These are phyloP conservation scores for Bruchidius siliquastri DNA, from an alignment of 2,888 invertebrate genomes.

Conservation along the genomic window DNA sequence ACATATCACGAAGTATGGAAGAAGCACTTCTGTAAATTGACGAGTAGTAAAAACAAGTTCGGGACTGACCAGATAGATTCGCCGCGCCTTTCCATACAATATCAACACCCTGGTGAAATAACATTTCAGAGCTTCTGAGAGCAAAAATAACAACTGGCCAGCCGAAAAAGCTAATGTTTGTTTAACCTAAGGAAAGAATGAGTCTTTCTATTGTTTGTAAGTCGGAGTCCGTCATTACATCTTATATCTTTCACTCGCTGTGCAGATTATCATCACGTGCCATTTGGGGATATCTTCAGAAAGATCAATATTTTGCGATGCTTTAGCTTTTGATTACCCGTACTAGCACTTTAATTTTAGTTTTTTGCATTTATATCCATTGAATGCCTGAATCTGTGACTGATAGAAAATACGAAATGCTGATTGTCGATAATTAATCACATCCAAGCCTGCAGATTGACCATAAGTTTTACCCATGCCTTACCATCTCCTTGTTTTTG, in stretches of 20 bases:
- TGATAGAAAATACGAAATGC: too few species aligned
- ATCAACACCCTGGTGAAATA: neutral
- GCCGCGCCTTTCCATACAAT: neutral
- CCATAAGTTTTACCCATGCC: too few species aligned
- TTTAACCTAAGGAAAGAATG: neutral
- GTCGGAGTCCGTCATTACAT: slow-evolving; percentile 16
- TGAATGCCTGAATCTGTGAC: too few species aligned
- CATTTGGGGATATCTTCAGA: too few species aligned
- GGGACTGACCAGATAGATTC: neutral
- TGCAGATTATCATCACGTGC: too few species aligned
- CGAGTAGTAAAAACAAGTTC: neutral
- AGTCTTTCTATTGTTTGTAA: slow-evolving; percentile 19
- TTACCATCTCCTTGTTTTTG: too few species aligned
- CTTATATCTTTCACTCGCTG: slow-evolving; percentile 18
- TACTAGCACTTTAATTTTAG: too few species aligned
- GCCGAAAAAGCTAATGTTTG: neutral
- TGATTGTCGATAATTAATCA: too few species aligned
- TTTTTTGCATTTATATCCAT: too few species aligned
- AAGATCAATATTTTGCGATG: too few species aligned
- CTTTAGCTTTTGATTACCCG: too few species aligned
- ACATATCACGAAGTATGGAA: neutral
- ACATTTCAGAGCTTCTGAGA: neutral
- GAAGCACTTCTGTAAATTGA: neutral
- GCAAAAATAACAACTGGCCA: neutral
- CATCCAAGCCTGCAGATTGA: too few species aligned